Evolutionary conservation across 2,888 invertebrate genomes (phyloP), one percentile per base, ranked within the genome.

Genomic region (Perithous albicinctus): DNA sequence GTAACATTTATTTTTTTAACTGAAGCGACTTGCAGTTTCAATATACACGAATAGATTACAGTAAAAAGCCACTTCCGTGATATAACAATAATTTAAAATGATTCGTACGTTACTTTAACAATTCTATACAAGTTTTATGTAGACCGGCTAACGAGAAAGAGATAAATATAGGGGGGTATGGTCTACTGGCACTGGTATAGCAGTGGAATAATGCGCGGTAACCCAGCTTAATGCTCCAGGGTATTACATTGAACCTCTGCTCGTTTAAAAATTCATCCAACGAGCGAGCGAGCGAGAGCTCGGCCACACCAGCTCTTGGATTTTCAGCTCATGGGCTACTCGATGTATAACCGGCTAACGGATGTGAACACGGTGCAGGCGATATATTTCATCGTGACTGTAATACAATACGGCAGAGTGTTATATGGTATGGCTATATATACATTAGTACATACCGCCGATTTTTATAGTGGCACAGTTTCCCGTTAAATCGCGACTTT

Each of bases 231-330:
- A 48, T 70, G 41, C 64, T 46, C 38, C 8, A 18, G 46, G 70
- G 46, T 51, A 76, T 66, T 51, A 72, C 59, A 76, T 76, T 35
- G 70, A 76, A 76, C 43, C 48, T 35, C 15, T 18, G 66, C 15
- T 35, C 41, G 41, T 63, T 80, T 80, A 76, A 80, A 80, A 76
- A 80, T 77, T 61, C 72, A 80, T 72, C 7, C 59, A 41, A 51
- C 76, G 32, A 72, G 35, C 74, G 29, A 70, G 29, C 48, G 3
- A 61, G 15, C 18, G 54, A 43, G 23, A 61, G 10, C 15, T 29
- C 35, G 18, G 38, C 35, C n/a, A 12, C 38, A 35, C 38, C 7
- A 12, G 61, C 61, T 54, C 35, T 61, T 61, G 67, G 38, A 67
- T 74, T 70, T 64, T 26, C 26, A 54, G 32, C 54, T 70, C 48